Evolutionary conservation across 2,888 invertebrate species (phyloP).

Genomic region (Drosophila sordidula): DNA sequence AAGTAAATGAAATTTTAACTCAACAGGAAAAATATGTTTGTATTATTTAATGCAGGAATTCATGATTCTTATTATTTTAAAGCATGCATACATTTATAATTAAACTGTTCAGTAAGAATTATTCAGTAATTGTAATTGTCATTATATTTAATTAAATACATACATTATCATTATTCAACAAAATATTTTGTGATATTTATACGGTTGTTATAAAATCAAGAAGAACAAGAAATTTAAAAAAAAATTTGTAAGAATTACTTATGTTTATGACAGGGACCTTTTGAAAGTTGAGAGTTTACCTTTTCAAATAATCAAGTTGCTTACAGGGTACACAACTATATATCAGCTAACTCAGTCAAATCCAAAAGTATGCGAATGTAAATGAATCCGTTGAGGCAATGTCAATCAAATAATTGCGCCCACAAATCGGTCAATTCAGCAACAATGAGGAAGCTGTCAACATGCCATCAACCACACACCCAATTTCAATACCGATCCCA

Average conservation of each 20-base stretch:
- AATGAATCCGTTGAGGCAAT: background rate
- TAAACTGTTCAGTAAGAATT: background rate
- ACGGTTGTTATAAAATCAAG: too few relatives aligned
- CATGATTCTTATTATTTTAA: too few relatives aligned
- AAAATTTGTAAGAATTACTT: background rate
- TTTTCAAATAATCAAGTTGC: too few relatives aligned
- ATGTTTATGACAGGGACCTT: too few relatives aligned
- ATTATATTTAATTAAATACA: too few relatives aligned
- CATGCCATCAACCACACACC: conserved; percentile 15
- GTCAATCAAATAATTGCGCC: conserved; percentile 34
- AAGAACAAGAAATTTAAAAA: background rate
- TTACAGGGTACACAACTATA: background rate
- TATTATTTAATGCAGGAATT: too few relatives aligned
- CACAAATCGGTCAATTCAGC: conserved; percentile 30
- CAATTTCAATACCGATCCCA: conserved; percentile 7
- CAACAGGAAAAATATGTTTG: too few relatives aligned
- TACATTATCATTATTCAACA: too few relatives aligned
- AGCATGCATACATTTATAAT: too few relatives aligned
- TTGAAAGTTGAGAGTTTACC: too few relatives aligned
- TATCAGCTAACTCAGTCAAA: background rate
- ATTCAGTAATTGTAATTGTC: background rate
- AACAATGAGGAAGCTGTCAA: conserved; percentile 52
- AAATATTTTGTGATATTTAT: too few relatives aligned
- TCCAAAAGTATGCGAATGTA: background rate
- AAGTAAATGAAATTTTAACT: too few relatives aligned